Base-by-base conservation (phyloP, 2,888 invertebrate species). In the Drosophila mercatorum region DNA sequence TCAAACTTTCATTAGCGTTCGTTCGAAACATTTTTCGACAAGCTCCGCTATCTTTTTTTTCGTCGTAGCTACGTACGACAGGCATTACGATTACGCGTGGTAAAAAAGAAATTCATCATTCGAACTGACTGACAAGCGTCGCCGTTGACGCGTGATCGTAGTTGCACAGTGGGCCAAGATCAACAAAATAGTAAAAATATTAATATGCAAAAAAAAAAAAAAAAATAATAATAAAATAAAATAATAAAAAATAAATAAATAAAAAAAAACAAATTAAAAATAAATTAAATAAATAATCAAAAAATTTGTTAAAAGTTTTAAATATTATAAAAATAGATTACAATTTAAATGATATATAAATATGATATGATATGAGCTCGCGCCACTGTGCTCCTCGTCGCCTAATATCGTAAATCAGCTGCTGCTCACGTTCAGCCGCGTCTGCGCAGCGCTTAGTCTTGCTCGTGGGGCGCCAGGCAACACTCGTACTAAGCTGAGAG, bases 71-170 rank as follows among this genome's bases (percentile, higher is more conserved):
- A 46, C 57, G 47, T 44, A 38, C 53, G 34, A 62, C 74, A 41
- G 60, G 49, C 53, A 62, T 55, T 69, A 68, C 69, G 75, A 83
- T 78, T 86, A 82, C 78, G 72, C 72, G 44, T 83, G 78, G 65
- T 69, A 86, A 86, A 88, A 83, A 88, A 89, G 89, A 84, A 84
- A 84, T 87, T 77, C 89, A 87, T 84, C 84, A 89, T 84, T 85
- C 62, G 63, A 31, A 47, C 67, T 51, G 67, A 68, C 59, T 78
- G 78, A 79, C 76, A 75, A 71, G 62, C 74, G 69, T 56, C 68
- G 51, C 72, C 57, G 80, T 74, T 59, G 69, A 60, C 68, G 65
- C 41, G 46, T 72, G 69, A 75, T 66, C 49, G 51, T 46, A 28
- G 59, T 31, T 49, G 58, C 68, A 83, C 88, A 69, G 86, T 83